A percentile compares a stretch with the other conserved stretches of the same genome.
Conservation (phyloP, 1,140 invertebrate species). For the Aporrectodea caliginosa region DNA sequence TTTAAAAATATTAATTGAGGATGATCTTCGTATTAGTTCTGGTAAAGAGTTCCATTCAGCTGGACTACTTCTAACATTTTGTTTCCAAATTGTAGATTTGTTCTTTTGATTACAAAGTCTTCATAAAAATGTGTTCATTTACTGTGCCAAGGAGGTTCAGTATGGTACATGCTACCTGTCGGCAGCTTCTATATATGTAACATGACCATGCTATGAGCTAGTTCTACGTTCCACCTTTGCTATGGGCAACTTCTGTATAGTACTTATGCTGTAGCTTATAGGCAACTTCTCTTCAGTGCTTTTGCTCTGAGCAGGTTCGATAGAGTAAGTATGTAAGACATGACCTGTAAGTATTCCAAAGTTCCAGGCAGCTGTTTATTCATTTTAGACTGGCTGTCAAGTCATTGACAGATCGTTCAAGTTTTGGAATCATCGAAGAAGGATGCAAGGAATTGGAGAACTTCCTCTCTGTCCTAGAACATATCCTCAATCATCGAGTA, state of each 20-base stretch:
- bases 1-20: too few species aligned
- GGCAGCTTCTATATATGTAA: too few species aligned
- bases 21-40: too few species aligned
- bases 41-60: too few species aligned
- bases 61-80: too few species aligned
- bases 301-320: not conserved
- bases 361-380: not conserved
- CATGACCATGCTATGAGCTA: too few species aligned
- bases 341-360: not conserved
- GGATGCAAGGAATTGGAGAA: constrained; percentile 9
- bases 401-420: constrained; percentile 12
- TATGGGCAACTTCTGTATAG: not conserved
- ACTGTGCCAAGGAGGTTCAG: too few species aligned
- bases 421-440: constrained; percentile 12
- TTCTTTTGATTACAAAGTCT: too few species aligned
- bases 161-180: too few species aligned
- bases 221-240: not conserved
- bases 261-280: not conserved
- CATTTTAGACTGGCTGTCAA: constrained; percentile 22
- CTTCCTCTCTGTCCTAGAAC: constrained; percentile 8
- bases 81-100: too few species aligned
- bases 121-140: too few species aligned
- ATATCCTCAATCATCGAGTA: constrained; percentile 17
- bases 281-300: not conserved
- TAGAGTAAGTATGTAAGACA: not conserved